These are phyloP conservation scores for Gallinago stenura DNA, from an alignment of 2,797 vertebrate genomes.

Conservation along the genomic window DNA sequence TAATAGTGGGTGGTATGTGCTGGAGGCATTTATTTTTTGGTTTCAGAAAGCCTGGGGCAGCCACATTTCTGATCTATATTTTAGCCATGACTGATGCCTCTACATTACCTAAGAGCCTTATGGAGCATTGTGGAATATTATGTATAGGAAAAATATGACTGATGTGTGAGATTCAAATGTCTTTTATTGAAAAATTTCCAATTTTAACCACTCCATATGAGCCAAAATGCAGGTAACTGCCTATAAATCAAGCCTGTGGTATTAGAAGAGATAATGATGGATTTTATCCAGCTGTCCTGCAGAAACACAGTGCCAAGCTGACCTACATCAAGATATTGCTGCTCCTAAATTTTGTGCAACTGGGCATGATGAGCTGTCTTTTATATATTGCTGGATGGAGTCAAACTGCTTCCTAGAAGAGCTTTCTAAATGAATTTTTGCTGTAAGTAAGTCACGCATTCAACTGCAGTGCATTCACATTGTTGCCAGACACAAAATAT, in stretches of 20 bases:
- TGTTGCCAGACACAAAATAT: not conserved
- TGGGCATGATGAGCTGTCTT: not conserved
- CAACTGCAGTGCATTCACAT: not conserved
- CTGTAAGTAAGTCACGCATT: not conserved
- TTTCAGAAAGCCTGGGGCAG: not conserved
- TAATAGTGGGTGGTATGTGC: not conserved
- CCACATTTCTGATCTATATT: not conserved
- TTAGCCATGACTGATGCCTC: not conserved
- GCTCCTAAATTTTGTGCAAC: not conserved
- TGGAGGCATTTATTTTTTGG: not conserved
- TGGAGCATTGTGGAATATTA: not conserved
- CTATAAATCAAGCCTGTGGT: not conserved
- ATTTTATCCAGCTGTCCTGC: not conserved
- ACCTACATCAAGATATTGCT: not conserved
- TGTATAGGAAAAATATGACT: not conserved
- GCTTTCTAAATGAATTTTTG: not conserved
- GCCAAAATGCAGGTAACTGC: not conserved
- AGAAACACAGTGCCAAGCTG: not conserved
- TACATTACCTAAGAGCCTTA: not conserved
- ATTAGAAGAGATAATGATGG: not conserved
- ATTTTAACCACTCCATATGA: not conserved
- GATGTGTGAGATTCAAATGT: not conserved
- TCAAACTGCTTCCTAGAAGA: not conserved
- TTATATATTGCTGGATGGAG: not conserved
- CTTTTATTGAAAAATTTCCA: not conserved